These are phyloP conservation scores for Trissolcus japonicus DNA, from an alignment of 2,888 invertebrate species.

Conservation along the genomic window DNA sequence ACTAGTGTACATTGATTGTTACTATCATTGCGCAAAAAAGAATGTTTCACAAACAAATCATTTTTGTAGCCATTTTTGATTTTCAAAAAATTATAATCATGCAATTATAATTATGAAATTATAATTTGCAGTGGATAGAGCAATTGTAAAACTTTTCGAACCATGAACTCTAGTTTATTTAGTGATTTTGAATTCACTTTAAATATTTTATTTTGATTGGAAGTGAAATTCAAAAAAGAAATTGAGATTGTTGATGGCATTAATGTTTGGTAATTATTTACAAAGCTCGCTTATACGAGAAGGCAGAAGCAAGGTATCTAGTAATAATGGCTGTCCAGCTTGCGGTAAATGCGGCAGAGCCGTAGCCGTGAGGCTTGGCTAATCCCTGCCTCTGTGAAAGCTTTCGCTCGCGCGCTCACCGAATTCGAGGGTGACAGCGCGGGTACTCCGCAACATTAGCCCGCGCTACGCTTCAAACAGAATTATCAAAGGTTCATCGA, in stretches of 20 bases:
- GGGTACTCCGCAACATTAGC: conserved; percentile 59
- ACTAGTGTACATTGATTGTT: no score
- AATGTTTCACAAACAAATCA: no score
- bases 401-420: conserved; percentile 63
- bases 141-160: no score
- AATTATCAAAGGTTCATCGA: conserved; percentile 74
- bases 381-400: conserved; percentile 70
- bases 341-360: conserved; percentile 69
- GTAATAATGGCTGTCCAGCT: conserved; percentile 73
- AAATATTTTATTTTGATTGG: not conserved
- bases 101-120: no score
- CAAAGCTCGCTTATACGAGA: conserved; percentile 40
- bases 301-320: conserved; percentile 62
- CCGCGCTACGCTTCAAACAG: conserved; percentile 70
- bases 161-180: no score
- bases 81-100: no score
- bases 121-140: no score
- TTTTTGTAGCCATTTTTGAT: no score
- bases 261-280: conserved; percentile 44
- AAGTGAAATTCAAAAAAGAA: not conserved
- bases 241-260: conserved; percentile 6
- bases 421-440: conserved; percentile 69
- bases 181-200: not conserved
- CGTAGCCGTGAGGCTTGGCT: conserved; percentile 68
- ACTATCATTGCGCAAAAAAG: no score